Percentiles rank a stretch among this genome's conserved stretches.
Conservation (phyloP, 2,888 invertebrate species). For the Ochropacha duplaris region DNA sequence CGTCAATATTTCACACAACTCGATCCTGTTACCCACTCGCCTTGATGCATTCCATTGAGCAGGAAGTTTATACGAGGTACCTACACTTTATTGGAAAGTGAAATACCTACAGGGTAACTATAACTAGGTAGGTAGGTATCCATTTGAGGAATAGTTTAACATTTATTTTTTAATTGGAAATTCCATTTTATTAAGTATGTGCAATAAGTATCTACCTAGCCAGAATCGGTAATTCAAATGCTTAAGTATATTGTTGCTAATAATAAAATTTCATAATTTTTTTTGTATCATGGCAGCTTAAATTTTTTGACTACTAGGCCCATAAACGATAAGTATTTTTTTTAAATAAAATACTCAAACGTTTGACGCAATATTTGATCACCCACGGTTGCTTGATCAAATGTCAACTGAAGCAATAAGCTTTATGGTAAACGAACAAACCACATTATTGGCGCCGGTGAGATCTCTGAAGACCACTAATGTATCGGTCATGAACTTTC, state of each 20-base stretch:
- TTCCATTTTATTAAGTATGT: too few species aligned
- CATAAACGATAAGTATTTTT: too few species aligned
- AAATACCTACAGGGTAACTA: slow-evolving; percentile 17
- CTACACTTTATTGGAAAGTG: slow-evolving; percentile 20
- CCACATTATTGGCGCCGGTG: slow-evolving; percentile 15
- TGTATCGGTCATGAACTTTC: slow-evolving; percentile 41
- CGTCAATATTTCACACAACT: slow-evolving; percentile 17
- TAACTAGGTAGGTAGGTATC: background rate
- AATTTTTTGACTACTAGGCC: too few species aligned
- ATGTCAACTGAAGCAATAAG: background rate
- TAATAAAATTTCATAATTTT: too few species aligned
- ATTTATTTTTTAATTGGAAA: too few species aligned
- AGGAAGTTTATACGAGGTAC: slow-evolving; percentile 60
- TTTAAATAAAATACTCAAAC: too few species aligned
- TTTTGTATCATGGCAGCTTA: too few species aligned
- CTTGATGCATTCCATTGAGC: slow-evolving; percentile 66
- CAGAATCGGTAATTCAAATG: too few species aligned
- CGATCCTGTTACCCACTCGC: slow-evolving; percentile 54
- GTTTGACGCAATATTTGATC: background rate
- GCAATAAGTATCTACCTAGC: too few species aligned
- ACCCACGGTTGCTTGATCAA: background rate
- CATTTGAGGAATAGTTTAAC: background rate
- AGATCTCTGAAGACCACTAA: slow-evolving; percentile 16
- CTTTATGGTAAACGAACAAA: background rate
- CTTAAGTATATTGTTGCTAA: too few species aligned